Base-by-base conservation (phyloP, 1,140 invertebrate species). In the Pseudomyrmex cubaensis region DNA sequence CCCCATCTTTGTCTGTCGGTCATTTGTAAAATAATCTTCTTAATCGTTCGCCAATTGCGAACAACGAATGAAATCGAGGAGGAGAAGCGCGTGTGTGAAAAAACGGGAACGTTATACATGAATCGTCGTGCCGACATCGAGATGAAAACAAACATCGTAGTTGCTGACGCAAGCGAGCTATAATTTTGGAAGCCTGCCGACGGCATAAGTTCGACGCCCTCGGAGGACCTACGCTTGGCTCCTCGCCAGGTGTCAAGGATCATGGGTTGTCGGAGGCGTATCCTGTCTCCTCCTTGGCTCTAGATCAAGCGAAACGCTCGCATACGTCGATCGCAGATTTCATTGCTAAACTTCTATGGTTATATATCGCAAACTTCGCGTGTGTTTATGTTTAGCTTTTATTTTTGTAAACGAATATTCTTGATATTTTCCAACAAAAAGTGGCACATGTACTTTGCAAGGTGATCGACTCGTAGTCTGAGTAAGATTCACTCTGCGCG, bases 201-300 rank as follows among this genome's bases (percentile, higher is more conserved):
- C 90, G 91, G 91, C 92, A 87, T 90, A 93, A 93, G 93, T 92
- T 93, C 91, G 90, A 92, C 90, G 91, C 89, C 85, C 85, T 82
- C 89, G 70, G 85, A 66, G 84, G 69, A 85, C 85, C 87, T 78
- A 85, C 89, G 87, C 89, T 93, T 93, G 93, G 93, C 92, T 83
- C 73, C 78, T 87, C 93, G 93, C 92, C 93, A 93, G 92, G 92
- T 93, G 93, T 93, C 92, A 93, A 93, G 92, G 91, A 92, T 92
- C 91, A 88, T 83, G 75, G 88, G 56, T 66, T 61, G 80, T 82
- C 84, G 85, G 61, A 90, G 90, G 89, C 90, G 90, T 90, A 90
- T 85, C 91, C 84, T 89, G 87, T 89, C 88, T 87, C 82, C 66
- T 63, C 46, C 67, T 89, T 87, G 87, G 87, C 73, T 72, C 82